Evolutionary conservation across 1,140 invertebrate genomes (phyloP), one percentile per base, ranked within the genome.

Genomic region (Drosophila erecta): DNA sequence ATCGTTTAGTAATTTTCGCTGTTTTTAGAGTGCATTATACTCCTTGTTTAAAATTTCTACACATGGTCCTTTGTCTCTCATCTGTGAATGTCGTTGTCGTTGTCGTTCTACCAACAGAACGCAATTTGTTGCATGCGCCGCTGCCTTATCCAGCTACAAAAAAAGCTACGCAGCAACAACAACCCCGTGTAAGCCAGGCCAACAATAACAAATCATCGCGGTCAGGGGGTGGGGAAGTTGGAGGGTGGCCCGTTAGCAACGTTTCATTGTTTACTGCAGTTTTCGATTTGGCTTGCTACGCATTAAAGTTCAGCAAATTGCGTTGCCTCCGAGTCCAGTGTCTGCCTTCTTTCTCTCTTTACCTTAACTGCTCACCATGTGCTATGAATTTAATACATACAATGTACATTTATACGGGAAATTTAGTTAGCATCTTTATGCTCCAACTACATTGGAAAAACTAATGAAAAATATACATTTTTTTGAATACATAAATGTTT

Each of bases 231-330:
- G 37, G 64, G 20, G 17, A 0, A 4, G 33, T 11, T 20, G 8
- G 15, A 20, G 0, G 35, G n/a, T 55, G 12, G 30, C 41, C 15
- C 46, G 47, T 72, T 70, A 53, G 65, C 69, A 70, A 59, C 47
- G 38, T 38, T 70, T 71, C 46, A 71, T 67, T 67, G 37, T 71
- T 70, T 71, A 71, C 64, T 49, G 65, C 66, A 70, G 7, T 58
- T 72, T 54, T 33, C 58, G 33, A 47, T 62, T 62, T 64, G 44
- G 35, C 43, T 67, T 75, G 61, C 72, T 76, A 76, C 74, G 74
- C 74, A 76, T 60, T 76, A 76, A 76, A 76, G 62, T 69, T 76
- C 43, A 76, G 59, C 50, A 76, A 76, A 76, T 76, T 76, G 73
- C 73, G 60, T 76, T 76, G 40, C 57, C 73, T 76, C 41, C 53